Evolutionary conservation across 2,113 vertebrate genomes (phyloP).

Genomic region (Dunckerocampus dactyliophorus): DNA sequence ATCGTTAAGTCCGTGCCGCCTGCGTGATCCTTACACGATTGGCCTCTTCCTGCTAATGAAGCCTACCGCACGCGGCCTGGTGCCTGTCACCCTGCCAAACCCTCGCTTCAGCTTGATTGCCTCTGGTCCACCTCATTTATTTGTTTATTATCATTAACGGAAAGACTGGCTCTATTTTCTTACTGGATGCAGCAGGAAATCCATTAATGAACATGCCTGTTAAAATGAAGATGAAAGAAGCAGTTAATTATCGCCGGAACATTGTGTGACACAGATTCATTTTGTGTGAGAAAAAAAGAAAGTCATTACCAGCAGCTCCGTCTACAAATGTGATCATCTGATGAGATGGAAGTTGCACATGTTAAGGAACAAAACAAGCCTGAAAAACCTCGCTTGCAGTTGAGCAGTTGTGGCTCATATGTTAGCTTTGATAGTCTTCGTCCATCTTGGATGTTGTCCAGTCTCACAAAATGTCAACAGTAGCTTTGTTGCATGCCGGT

Average conservation of each 20-base stretch:
- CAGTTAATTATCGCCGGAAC: conserved; percentile 70
- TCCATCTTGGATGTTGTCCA: background rate
- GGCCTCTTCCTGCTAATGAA: conserved; percentile 48
- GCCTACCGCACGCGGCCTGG: conserved; percentile 11
- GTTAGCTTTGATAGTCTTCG: background rate
- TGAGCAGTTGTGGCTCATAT: background rate
- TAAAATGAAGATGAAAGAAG: conserved; percentile 65
- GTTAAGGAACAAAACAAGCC: conserved; percentile 39
- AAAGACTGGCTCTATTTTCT: conserved; percentile 55
- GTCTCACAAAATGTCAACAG: background rate
- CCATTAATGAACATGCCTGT: conserved; percentile 68
- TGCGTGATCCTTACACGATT: conserved; percentile 45
- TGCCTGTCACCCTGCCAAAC: conserved; percentile 43
- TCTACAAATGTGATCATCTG: conserved; percentile 60
- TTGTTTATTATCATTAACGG: conserved; percentile 64
- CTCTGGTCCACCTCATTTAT: conserved; percentile 48
- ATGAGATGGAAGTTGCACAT: conserved; percentile 47
- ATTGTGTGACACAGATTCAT: conserved; percentile 60
- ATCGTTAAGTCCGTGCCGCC: conserved; percentile 30
- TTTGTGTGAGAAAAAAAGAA: conserved; percentile 34
- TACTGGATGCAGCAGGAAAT: conserved; percentile 43
- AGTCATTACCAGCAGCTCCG: conserved; percentile 50
- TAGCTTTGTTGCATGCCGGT: background rate
- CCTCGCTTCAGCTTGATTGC: conserved; percentile 34
- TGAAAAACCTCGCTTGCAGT: too few relatives aligned